These are phyloP conservation scores for Mechanitis messenoides DNA, from an alignment of 2,888 invertebrate genomes.

Conservation along the genomic window DNA sequence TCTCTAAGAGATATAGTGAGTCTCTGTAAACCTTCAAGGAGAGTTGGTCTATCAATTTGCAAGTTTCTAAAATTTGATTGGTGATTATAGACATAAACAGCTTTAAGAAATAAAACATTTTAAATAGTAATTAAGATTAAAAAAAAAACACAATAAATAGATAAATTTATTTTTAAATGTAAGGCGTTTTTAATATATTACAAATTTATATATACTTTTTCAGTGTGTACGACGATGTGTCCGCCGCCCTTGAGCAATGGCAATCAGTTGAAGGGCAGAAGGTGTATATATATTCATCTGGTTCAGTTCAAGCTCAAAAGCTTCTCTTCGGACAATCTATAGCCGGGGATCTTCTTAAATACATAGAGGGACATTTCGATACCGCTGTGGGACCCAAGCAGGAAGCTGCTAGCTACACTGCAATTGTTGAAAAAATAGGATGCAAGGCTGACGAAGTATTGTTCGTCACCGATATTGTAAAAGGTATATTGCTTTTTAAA, in stretches of 20 bases:
- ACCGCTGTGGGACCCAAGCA: conserved; percentile 89
- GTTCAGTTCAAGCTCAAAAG: conserved; percentile 93
- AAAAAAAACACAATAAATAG: no score
- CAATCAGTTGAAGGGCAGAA: conserved; percentile 78
- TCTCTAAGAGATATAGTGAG: no score
- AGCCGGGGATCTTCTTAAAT: conserved; percentile 85
- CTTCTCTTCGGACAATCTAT: conserved; percentile 86
- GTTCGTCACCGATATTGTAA: conserved; percentile 90
- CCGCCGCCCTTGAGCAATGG: conserved; percentile 84
- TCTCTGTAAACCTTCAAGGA: no score
- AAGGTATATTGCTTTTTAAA: conserved; percentile 72
- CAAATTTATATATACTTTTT: background rate
- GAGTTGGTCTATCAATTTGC: no score
- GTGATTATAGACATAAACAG: no score
- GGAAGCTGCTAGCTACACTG: conserved; percentile 85
- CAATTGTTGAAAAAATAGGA: conserved; percentile 82
- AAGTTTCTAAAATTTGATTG: no score
- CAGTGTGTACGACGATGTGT: conserved; percentile 93
- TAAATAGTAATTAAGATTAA: no score
- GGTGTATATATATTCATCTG: conserved; percentile 93
- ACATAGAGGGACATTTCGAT: conserved; percentile 89
- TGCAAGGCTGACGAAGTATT: conserved; percentile 81
- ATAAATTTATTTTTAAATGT: no score
- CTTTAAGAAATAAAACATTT: no score
- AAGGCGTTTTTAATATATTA: no score